phyloP scores from a whole-genome alignment of 2,888 invertebrate genomes.

The Eumacrocentrus americanus region DNA sequence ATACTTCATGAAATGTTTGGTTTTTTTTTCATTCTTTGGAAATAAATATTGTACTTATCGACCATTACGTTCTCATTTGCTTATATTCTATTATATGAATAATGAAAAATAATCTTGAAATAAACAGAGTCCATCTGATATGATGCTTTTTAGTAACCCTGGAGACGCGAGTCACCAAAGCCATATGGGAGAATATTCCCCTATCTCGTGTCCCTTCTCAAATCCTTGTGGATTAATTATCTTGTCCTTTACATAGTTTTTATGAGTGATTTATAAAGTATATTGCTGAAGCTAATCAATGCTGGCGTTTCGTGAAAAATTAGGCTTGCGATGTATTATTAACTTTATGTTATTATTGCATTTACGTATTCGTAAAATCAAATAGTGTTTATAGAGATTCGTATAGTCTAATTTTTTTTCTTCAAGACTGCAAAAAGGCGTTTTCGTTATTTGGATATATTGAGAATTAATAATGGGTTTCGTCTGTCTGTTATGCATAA shows the following conservation, averaged over 20 bases:
- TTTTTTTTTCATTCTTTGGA: constrained; percentile 1
- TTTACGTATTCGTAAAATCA: not conserved
- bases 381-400: no score
- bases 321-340: not conserved
- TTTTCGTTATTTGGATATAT: not conserved
- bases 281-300: not conserved
- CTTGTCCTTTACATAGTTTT: not conserved
- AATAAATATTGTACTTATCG: not conserved
- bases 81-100: not conserved
- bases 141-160: constrained; percentile 31
- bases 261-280: not conserved
- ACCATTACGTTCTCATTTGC: constrained; percentile 1
- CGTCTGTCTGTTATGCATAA: not conserved
- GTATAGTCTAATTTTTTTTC: not conserved
- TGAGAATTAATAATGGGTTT: not conserved
- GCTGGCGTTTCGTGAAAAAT: constrained; percentile 2
- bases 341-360: not conserved
- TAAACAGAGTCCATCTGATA: constrained; percentile 32
- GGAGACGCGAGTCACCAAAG: not conserved
- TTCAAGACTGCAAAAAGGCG: constrained; percentile 7
- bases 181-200: not conserved
- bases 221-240: constrained; percentile 4
- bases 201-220: no score
- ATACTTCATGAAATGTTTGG: no score
- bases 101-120: not conserved